Base-by-base conservation (phyloP, 2,113 vertebrate genomes). In the Collichthys lucidus region DNA sequence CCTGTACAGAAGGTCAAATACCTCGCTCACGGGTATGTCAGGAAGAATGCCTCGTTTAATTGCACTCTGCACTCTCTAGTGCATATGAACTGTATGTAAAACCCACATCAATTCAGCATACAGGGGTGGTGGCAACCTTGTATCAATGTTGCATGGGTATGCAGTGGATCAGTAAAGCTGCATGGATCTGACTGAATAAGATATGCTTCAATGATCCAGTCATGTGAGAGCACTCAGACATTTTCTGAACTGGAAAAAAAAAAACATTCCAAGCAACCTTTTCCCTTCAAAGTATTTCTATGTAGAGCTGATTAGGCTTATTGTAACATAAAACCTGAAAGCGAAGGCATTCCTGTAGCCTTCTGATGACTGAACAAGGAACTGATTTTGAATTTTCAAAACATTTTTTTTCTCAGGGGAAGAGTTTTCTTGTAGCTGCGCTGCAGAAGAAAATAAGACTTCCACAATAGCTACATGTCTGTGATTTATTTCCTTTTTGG, bases 371-470 rank as follows among this genome's bases (percentile, higher is more conserved):
- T 42, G 46, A 68, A 80, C 62, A 80, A 66, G 31, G 20, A 63
- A 44, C 59, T 83, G 0, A 75, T 72, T 66, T 82, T 31, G 22
- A 76, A 80, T 74, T 52, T 65, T 72, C 40, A 59, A 80, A 82
- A 56, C 22, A 40, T 46, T 17, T 75, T n/a, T 63, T 63, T 53
- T n/a, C 29, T 79, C 73, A 65, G 29, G 49, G 71, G 35, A 71
- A 5, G 11, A 52, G 22, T 63, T 74, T 63, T 74, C 61, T 59
- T 47, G n/a, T 49, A 67, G 53, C 44, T 1, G 22, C 59, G 77
- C 46, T 64, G 60, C 65, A 69, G 40, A 74, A 11, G 67, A 64
- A 86, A 83, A 78, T 60, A 70, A 69, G 71, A 82, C 52, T 63
- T 79, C 24, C 78, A 71, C 74, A 74, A 77, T 26, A 8, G 63